Percentiles rank a stretch among this genome's conserved stretches.
phyloP scores from a whole-genome alignment of 2,797 vertebrate species.

The Lindbergichthys nudifrons region DNA sequence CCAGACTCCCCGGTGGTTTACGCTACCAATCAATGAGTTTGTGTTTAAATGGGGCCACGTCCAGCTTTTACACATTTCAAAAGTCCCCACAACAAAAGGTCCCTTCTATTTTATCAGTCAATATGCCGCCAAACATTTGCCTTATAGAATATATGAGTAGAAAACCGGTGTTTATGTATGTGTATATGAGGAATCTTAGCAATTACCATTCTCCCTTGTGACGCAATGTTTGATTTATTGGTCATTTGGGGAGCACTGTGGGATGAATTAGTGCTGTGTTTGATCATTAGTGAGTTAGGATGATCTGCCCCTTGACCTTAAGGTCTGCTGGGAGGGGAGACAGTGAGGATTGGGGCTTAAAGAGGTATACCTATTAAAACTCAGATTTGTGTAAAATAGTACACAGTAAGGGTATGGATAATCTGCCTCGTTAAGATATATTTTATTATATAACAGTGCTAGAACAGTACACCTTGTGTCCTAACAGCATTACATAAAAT shows the following conservation, averaged over 20 bases:
- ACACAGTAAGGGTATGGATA: background rate
- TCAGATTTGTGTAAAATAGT: background rate
- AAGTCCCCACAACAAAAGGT: background rate
- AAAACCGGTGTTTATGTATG: background rate
- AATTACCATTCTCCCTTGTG: conserved; percentile 27
- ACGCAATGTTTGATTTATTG: conserved; percentile 75
- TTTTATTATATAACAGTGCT: background rate
- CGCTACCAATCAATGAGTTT: conserved; percentile 64
- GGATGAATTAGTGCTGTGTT: conserved; percentile 80
- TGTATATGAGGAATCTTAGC: conserved; percentile 14
- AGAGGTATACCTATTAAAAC: background rate
- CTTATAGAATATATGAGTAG: background rate
- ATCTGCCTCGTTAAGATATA: background rate
- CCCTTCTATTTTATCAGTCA: conserved; percentile 15
- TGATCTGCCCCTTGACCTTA: conserved; percentile 84
- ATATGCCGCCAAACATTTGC: conserved; percentile 7
- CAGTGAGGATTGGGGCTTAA: conserved; percentile 19
- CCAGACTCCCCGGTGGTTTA: conserved; percentile 52
- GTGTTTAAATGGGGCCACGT: conserved; percentile 41
- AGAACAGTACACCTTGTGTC: background rate
- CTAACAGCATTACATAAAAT: no score
- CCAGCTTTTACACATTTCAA: conserved; percentile 41
- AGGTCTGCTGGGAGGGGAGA: conserved; percentile 42
- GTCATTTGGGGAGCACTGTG: conserved; percentile 76
- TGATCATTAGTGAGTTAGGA: conserved; percentile 86